Evolutionary conservation across 35 echinoderm and acorn worm species (phyloP), one percentile per base, ranked within the genome.

Genomic region (Lytechinus pictus): DNA sequence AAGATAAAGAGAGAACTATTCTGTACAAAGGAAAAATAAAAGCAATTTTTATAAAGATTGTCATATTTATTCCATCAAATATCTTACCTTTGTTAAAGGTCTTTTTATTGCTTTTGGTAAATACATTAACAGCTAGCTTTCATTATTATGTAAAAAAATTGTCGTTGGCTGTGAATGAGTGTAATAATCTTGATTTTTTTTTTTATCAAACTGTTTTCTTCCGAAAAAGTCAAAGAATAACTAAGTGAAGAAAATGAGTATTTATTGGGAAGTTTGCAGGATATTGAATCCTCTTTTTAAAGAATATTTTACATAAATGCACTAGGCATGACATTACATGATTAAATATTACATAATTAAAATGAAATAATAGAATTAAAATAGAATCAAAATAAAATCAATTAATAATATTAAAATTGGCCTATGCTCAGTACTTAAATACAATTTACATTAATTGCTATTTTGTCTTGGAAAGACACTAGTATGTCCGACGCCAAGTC

Each of bases 371-470:
- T 24, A 79, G 6, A 79, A 79, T 79, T 79, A 79, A 79, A 24
- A 24, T 16, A 79, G 19, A 79, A 16, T 79, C n/a, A 79, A 3
- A 79, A 79, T 79, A 24, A 58, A 79, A 79, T 79, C 6, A 79
- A 79, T 79, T n/a, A 79, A 79, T 24, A 79, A 79, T 16, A 79
- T 24, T 79, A 24, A 90, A 90, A 52, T 8, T 90, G 88, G 88
- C 88, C 88, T 90, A 90, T 90, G 88, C 88, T n/a, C 12, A 12
- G 28, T 90, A n/a, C 52, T 90, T 90, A 24, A 58, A 58, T 58
- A 79, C 19, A 79, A 79, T 90, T 89, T 52, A 90, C 29, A 90
- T 90, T 90, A 90, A 44, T 52, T 90, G 88, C 88, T 90, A 90
- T 44, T 90, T 52, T 33, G 88, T 90, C 87, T 29, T 89, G 28